These are phyloP conservation scores for Cassiopea xamachana DNA, from an alignment of 30 jellyfish, hydroid and myxozoan species.

Conservation along the genomic window DNA sequence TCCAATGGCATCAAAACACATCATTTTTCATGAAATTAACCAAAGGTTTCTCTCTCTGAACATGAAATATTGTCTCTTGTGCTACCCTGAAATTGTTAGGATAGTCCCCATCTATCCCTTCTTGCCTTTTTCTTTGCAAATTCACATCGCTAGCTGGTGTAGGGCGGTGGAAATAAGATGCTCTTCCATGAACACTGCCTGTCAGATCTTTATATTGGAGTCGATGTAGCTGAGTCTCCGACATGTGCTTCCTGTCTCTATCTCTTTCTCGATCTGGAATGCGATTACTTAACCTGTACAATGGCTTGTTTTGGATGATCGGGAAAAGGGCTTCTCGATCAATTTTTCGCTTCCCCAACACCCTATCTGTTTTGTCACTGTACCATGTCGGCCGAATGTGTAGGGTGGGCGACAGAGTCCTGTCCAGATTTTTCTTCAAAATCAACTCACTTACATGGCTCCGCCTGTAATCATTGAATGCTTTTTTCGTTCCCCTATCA, in stretches of 20 bases:
- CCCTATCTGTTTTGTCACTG: constrained; percentile 81
- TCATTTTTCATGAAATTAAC: constrained; percentile 32
- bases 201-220: constrained; percentile 79
- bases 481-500: constrained; percentile 64
- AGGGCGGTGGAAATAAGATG: constrained; percentile 63
- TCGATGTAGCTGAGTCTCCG: constrained; percentile 57
- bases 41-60: constrained; percentile 60
- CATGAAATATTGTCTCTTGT: constrained; percentile 49
- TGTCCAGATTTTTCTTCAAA: constrained; percentile 49
- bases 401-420: constrained; percentile 5
- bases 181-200: constrained; percentile 70
- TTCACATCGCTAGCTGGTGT: constrained; percentile 68
- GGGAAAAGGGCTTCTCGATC: constrained; percentile 86
- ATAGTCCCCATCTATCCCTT: constrained; percentile 30
- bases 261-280: constrained; percentile 76
- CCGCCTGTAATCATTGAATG: constrained; percentile 77
- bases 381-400: constrained; percentile 70
- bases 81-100: constrained; percentile 75
- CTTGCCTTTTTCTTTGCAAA: constrained; percentile 5
- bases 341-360: constrained; percentile 74
- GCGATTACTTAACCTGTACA: constrained; percentile 69
- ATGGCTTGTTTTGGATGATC: constrained; percentile 79
- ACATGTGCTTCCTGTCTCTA: constrained; percentile 56
- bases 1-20: background rate
- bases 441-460: constrained; percentile 66